Base-by-base conservation (phyloP, 2,797 vertebrate genomes). In the Gila robusta region DNA sequence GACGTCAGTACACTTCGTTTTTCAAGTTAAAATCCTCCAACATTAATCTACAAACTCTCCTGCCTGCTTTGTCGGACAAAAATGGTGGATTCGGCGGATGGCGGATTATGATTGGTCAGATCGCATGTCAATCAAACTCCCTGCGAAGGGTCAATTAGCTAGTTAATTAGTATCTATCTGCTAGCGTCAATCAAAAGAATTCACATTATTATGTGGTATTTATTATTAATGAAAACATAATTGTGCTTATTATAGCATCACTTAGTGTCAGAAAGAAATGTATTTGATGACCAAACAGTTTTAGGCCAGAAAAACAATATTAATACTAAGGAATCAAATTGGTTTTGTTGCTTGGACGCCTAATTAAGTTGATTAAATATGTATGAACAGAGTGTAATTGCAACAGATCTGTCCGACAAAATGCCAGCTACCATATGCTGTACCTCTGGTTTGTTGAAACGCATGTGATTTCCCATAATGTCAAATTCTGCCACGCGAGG, bases 391-490 rank as follows among this genome's bases (percentile, higher is more conserved):
- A 59, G 12, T 59, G 14, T 28, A 16, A 59, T 28, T 82, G 7
- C 23, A 59, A 59, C 54, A 66, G 5, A 49, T 49, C 5, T 21
- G 5, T 23, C 14, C 2, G 6, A 52, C 23, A 83, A 77, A 28
- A 69, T 39, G 16, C 7, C 47, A 73, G 32, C 56, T 26, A 52
- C 6, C 17, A 12, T 35, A 37, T 70, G 11, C 7, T 92, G 93
- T 92, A 97, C 98, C 98, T 98, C 97, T 0, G 90, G 91, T 83
- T 94, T 94, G 89, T 97, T 94, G 92, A 98, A 98, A 66, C 97
- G 96, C 97, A 98, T 98, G 89, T 99, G 97, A 83, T 98, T 98
- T 83, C 96, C 97, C 91, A 99, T 96, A 91, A 99, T 96, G 92
- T 97, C 94, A 82, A 97, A 98, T 80, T 94, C 93, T 4, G 88